phyloP scores from a whole-genome alignment of 2,113 vertebrate species.

The Acanthisitta chloris region DNA sequence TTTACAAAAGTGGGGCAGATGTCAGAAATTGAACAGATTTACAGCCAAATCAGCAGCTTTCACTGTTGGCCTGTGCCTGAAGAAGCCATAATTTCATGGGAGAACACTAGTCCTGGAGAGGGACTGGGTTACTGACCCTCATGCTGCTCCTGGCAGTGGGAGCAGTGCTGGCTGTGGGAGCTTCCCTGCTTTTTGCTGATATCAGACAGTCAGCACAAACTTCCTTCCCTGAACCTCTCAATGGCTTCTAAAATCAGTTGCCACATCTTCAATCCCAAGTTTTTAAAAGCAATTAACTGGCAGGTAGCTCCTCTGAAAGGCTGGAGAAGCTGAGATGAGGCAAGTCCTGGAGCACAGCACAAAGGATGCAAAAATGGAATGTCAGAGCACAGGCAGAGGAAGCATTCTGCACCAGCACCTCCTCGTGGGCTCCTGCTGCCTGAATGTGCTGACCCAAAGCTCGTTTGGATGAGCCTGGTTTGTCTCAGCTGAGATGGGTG shows the following conservation, averaged over 20 bases:
- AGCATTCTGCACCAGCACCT: neutral
- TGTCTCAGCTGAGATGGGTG: neutral
- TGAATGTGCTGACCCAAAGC: neutral
- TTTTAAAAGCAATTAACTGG: neutral
- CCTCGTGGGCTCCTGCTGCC: neutral
- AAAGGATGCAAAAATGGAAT: neutral
- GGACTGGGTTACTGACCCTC: fast-evolving
- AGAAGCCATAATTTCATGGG: neutral
- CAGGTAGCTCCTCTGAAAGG: neutral
- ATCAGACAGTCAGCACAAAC: neutral
- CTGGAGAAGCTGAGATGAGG: neutral
- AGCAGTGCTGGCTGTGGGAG: neutral
- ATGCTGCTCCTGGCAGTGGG: neutral
- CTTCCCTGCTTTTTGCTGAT: neutral
- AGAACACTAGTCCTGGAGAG: neutral
- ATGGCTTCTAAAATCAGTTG: neutral
- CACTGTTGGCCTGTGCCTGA: neutral
- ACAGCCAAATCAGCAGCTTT: neutral
- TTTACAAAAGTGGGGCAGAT: neutral
- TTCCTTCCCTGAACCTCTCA: neutral
- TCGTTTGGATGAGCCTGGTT: neutral
- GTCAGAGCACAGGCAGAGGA: neutral
- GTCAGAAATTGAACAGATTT: neutral
- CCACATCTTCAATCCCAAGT: neutral
- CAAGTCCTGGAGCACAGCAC: neutral